phyloP scores from a whole-genome alignment of 1,140 invertebrate species.

The Monomorium pharaonis region DNA sequence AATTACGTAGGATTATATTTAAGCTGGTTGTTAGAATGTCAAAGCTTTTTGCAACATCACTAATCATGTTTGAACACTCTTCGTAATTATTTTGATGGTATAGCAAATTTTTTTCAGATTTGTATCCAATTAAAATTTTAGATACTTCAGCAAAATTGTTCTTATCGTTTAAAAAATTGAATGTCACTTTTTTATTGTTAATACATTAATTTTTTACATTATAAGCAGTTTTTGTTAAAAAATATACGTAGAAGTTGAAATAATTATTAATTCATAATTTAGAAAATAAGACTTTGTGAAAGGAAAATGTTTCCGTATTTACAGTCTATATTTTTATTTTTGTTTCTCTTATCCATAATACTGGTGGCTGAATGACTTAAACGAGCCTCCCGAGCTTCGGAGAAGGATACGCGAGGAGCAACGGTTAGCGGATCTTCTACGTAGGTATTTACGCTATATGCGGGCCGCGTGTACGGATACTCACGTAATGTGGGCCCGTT shows the following conservation, averaged over 20 bases:
- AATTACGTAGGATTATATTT: too few species aligned
- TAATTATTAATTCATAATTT: neutral
- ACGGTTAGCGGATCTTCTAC: constrained; percentile 72
- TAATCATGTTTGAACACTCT: too few species aligned
- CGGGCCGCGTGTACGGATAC: constrained; percentile 73
- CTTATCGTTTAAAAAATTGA: neutral
- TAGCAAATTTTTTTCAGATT: too few species aligned
- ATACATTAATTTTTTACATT: neutral
- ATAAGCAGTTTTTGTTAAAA: neutral
- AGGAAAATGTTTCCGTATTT: neutral
- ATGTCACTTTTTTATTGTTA: neutral
- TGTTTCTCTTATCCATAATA: neutral
- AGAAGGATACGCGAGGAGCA: constrained; percentile 26
- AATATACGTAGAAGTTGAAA: neutral
- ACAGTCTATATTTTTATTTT: neutral
- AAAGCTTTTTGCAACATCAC: too few species aligned
- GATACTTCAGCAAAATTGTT: too few species aligned
- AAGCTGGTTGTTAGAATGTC: too few species aligned
- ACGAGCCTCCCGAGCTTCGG: neutral
- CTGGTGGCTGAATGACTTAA: constrained; percentile 14
- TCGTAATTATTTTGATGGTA: too few species aligned
- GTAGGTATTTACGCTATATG: constrained; percentile 67
- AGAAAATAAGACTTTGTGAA: neutral
- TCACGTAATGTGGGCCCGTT: constrained; percentile 75
- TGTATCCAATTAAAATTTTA: too few species aligned